These are phyloP conservation scores for Graphium colonna DNA, from an alignment of 2,888 invertebrate genomes.

Conservation along the genomic window DNA sequence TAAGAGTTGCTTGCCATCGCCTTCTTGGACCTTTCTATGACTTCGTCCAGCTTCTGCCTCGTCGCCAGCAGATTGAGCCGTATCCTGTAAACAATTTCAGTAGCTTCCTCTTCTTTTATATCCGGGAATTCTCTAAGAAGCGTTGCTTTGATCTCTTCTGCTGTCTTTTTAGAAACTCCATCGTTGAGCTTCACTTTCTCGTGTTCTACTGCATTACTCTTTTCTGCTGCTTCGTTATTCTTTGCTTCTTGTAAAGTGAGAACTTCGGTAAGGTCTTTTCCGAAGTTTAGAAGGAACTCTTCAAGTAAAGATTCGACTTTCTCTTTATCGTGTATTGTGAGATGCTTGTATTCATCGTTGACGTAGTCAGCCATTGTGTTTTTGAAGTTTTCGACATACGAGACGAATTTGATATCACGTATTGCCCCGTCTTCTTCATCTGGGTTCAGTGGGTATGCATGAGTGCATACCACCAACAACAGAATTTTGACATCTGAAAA, in stretches of 20 bases:
- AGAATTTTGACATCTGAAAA: not conserved
- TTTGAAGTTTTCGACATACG: conserved; percentile 35
- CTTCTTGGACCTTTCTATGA: conserved; percentile 30
- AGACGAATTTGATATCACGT: conserved; percentile 20
- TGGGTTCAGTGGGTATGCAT: not conserved
- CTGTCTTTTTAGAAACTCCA: conserved; percentile 32
- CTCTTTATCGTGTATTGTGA: conserved; percentile 30
- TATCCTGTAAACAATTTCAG: conserved; percentile 34
- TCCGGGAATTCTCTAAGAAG: conserved; percentile 33
- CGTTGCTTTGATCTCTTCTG: conserved; percentile 32
- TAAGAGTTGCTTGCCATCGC: conserved; percentile 22
- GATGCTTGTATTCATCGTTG: conserved; percentile 28
- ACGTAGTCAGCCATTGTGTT: conserved; percentile 35
- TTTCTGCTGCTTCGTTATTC: conserved; percentile 14
- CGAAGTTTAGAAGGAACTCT: conserved; percentile 38
- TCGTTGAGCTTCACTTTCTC: conserved; percentile 29
- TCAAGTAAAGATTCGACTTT: conserved; percentile 33
- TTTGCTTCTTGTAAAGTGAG: conserved; percentile 10
- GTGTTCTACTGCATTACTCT: not conserved
- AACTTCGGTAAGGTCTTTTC: conserved; percentile 35
- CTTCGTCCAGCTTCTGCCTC: conserved; percentile 31
- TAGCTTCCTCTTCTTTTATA: conserved; percentile 29
- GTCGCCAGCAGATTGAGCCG: conserved; percentile 34
- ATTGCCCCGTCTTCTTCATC: not conserved
- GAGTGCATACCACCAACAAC: not conserved